Evolutionary conservation across 2,888 invertebrate genomes (phyloP).

Genomic region (Ischnus inquisitorius): DNA sequence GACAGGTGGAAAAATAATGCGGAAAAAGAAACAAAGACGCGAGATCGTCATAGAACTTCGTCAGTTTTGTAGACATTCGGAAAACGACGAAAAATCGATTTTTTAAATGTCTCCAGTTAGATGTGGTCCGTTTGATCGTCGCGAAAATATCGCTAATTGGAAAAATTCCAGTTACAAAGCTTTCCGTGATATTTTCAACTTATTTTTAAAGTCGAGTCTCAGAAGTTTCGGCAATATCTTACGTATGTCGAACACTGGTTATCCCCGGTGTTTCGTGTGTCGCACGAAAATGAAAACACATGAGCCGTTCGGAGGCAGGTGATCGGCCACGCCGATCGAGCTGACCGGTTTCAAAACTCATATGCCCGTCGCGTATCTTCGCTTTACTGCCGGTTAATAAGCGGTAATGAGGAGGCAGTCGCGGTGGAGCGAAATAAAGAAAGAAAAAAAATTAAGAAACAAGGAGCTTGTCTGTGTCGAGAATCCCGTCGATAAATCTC

Average conservation of each 20-base stretch:
- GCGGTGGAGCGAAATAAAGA: slow-evolving; percentile 42
- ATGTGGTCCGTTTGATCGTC: too few relatives aligned
- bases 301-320: slow-evolving; percentile 77
- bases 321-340: slow-evolving; percentile 73
- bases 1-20: slow-evolving; percentile 41
- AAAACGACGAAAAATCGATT: too few relatives aligned
- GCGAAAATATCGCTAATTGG: too few relatives aligned
- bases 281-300: slow-evolving; percentile 62
- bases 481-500: slow-evolving; percentile 71
- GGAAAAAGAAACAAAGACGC: background rate
- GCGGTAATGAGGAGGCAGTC: slow-evolving; percentile 77
- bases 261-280: slow-evolving; percentile 17
- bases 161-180: too few relatives aligned
- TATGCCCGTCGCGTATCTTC: slow-evolving; percentile 69
- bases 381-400: slow-evolving; percentile 81
- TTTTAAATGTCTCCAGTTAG: too few relatives aligned
- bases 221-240: background rate
- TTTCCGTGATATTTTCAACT: too few relatives aligned
- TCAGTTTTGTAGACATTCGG: too few relatives aligned
- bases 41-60: background rate
- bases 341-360: slow-evolving; percentile 77
- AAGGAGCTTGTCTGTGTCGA: slow-evolving; percentile 43
- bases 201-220: background rate
- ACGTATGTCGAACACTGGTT: slow-evolving; percentile 37
- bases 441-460: slow-evolving; percentile 19